Conservation (phyloP, 2,113 vertebrate genomes). For the Lampris megalopsis region DNA sequence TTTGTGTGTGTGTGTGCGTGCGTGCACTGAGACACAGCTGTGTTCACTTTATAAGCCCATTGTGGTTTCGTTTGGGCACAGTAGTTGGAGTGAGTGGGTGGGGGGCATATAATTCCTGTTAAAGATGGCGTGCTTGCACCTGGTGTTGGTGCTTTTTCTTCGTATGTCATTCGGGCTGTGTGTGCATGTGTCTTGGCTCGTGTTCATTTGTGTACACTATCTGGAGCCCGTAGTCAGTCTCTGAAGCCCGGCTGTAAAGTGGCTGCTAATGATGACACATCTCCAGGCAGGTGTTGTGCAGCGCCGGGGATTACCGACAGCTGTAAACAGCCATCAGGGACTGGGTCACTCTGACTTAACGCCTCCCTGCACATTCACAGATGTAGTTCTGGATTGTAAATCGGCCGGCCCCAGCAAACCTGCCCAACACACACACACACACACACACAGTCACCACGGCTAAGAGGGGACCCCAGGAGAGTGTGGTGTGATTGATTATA, state of each 20-base stretch:
- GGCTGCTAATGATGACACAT: conserved; percentile 71
- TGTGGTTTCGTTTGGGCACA: conserved; percentile 44
- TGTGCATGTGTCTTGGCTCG: conserved; percentile 17
- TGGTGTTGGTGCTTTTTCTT: conserved; percentile 59
- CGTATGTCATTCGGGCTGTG: conserved; percentile 23
- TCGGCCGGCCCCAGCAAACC: conserved; percentile 28
- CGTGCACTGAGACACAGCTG: conserved; percentile 59
- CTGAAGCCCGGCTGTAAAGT: conserved; percentile 45
- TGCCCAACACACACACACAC: not conserved
- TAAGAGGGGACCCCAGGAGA: not conserved
- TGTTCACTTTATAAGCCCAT: conserved; percentile 51
- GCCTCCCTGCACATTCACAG: conserved; percentile 31
- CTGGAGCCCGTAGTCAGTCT: conserved; percentile 17
- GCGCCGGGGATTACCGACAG: conserved; percentile 55
- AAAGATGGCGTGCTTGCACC: conserved; percentile 59
- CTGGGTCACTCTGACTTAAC: conserved; percentile 49
- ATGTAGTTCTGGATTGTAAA: conserved; percentile 33
- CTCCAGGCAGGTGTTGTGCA: conserved; percentile 64
- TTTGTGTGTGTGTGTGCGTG: conserved; percentile 21
- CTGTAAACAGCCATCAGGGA: conserved; percentile 74
- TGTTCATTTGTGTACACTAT: conserved; percentile 22
- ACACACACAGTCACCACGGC: not conserved
- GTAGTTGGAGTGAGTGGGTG: conserved; percentile 20
- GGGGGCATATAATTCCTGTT: conserved; percentile 53
- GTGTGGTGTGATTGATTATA: not conserved